Evolutionary conservation across 2,888 invertebrate species (phyloP).

Genomic region (Choristoneura rosaceana): DNA sequence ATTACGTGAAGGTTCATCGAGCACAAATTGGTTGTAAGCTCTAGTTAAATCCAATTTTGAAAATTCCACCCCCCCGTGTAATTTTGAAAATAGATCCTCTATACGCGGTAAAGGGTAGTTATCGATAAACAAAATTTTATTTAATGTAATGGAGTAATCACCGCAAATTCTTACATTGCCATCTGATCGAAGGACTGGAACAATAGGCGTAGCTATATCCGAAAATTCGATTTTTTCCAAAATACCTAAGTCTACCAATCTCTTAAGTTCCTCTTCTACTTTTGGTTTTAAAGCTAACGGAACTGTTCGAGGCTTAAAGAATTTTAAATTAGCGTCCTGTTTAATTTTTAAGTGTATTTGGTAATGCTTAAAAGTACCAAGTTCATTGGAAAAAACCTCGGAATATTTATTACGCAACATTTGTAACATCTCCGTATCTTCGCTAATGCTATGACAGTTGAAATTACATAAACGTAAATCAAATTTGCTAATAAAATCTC

Average conservation of each 20-base stretch:
- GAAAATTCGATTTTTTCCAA: constrained; percentile 41
- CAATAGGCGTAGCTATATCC: constrained; percentile 41
- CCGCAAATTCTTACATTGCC: constrained; percentile 41
- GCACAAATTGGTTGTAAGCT: constrained; percentile 27
- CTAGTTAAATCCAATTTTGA: constrained; percentile 25
- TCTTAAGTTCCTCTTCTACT: constrained; percentile 41
- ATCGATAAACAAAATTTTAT: constrained; percentile 33
- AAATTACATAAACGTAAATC: constrained; percentile 30
- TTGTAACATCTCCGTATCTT: constrained; percentile 1
- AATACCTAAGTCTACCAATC: constrained; percentile 41
- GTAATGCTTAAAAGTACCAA: constrained; percentile 42
- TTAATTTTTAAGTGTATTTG: constrained; percentile 39
- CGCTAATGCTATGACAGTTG: constrained; percentile 27
- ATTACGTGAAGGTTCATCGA: constrained; percentile 28
- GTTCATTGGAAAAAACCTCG: constrained; percentile 34
- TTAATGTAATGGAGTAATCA: constrained; percentile 44
- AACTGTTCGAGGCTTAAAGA: constrained; percentile 43
- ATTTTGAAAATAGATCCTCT: constrained; percentile 40
- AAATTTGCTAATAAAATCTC: constrained; percentile 41
- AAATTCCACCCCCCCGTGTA: constrained; percentile 31
- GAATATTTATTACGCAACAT: constrained; percentile 25
- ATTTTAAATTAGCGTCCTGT: constrained; percentile 26
- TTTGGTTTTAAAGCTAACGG: constrained; percentile 42
- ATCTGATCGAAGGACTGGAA: constrained; percentile 40
- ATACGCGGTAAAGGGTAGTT: constrained; percentile 49